A percentile compares a stretch with the other conserved stretches of the same genome.
Evolutionary conservation across 1,140 invertebrate genomes (phyloP).

Genomic region (Antheraea pernyi): DNA sequence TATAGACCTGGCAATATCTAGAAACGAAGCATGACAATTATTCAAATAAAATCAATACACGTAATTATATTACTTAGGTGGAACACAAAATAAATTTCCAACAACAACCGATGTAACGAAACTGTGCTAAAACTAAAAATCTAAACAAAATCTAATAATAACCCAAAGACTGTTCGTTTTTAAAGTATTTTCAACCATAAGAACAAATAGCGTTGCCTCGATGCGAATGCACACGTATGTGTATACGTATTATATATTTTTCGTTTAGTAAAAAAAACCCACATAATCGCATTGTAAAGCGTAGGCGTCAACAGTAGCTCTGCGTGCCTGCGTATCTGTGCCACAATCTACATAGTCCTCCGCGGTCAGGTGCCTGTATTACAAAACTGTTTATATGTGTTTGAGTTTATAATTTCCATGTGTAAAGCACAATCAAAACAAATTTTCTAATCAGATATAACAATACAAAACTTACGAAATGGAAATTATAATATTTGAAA

Average conservation of each 20-base stretch:
- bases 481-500: no score
- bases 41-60: neutral
- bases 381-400: conserved; percentile 18
- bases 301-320: conserved; percentile 7
- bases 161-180: neutral
- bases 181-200: neutral
- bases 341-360: conserved; percentile 27
- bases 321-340: conserved; percentile 21
- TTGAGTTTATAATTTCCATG: neutral
- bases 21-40: no score
- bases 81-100: neutral
- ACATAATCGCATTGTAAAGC: conserved; percentile 5
- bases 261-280: conserved; percentile 11
- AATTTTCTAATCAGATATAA: no score
- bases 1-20: no score
- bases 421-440: no score
- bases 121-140: neutral
- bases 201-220: conserved; percentile 11
- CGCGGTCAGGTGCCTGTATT: conserved; percentile 17
- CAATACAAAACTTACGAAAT: no score
- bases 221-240: conserved; percentile 8
- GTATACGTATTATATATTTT: neutral
- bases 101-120: neutral
- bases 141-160: conserved; percentile 3
- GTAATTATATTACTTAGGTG: neutral